Conservation (phyloP, 2,888 invertebrate genomes). For the Dicyrtoma fusca region DNA sequence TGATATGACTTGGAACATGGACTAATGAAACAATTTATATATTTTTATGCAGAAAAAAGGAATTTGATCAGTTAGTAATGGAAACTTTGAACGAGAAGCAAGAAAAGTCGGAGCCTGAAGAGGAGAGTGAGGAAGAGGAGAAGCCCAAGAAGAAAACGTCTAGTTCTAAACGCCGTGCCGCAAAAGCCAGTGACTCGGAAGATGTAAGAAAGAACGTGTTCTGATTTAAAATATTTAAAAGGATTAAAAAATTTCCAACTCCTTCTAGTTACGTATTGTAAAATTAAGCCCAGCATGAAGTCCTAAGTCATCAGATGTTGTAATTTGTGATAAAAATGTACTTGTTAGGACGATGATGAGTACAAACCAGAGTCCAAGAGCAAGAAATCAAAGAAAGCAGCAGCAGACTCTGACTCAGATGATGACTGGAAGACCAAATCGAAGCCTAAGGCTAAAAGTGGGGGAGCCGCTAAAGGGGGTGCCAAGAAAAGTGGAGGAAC, state of each 20-base stretch:
- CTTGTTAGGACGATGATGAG: slow-evolving; percentile 51
- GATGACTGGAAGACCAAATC: slow-evolving; percentile 37
- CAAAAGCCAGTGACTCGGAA: slow-evolving; percentile 42
- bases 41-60: slow-evolving; percentile 70
- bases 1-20: not conserved
- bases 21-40: not conserved
- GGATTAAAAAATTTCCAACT: too few relatives aligned
- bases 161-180: slow-evolving; percentile 25
- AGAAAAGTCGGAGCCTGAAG: slow-evolving; percentile 60
- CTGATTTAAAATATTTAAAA: not conserved
- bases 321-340: too few relatives aligned
- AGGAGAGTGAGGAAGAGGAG: slow-evolving; percentile 62
- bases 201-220: slow-evolving; percentile 11
- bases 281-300: too few relatives aligned
- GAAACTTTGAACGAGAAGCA: slow-evolving; percentile 67
- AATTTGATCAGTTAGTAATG: slow-evolving; percentile 87
- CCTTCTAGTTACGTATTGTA: too few relatives aligned
- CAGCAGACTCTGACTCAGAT: slow-evolving; percentile 32
- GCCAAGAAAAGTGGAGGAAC: slow-evolving; percentile 61
- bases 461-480: slow-evolving; percentile 60
- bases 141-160: slow-evolving; percentile 26
- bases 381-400: slow-evolving; percentile 37
- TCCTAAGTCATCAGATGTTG: too few relatives aligned
- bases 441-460: slow-evolving; percentile 31
- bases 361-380: slow-evolving; percentile 49